Evolutionary conservation across 2,888 invertebrate species (phyloP), one percentile per base, ranked within the genome.

Genomic region (Tetropium fuscum): DNA sequence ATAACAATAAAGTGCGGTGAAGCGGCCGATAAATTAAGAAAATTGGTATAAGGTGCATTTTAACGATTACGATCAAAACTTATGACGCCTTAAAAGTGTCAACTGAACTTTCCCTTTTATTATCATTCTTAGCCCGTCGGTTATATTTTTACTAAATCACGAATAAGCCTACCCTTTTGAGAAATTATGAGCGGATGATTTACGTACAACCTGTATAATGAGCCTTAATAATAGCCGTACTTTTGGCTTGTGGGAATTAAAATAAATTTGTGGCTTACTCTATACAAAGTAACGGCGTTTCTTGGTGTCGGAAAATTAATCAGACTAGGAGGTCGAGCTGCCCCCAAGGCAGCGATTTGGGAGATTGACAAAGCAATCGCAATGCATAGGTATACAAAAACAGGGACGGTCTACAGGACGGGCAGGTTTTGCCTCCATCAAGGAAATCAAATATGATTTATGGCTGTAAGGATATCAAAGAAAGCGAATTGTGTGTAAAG

Each of bases 231-330:
- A 34, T 41, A 41, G 5, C 16, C 53, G 41, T 48, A 27, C 32
- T 47, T 22, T 48, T 48, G 43, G 43, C 47, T 58, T 27, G 43
- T 32, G 48, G 19, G 48, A 45, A 22, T 55, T 55, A 49, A 54
- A 55, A 49, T 55, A 53, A 60, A 60, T 60, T 49, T 30, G 16
- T 19, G 30, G 51, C 30, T 40, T 64, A 62, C 58, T 60, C 51
- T 25, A 58, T 47, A 64, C 54, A 60, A 61, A 56, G 56, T 53
- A 34, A 60, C 64, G 60, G 55, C 68, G 62, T 61, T 57, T 63
- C 59, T 57, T 47, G 49, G 59, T 55, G 59, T 54, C 61, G 58
- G 64, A 61, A 63, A 69, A 66, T 69, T 66, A 68, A 66, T 66
- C 69, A 63, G 66, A 44, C 25, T 43, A 56, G 58, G 55, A 56